These are phyloP conservation scores for Drosophila bunnanda DNA, from an alignment of 2,888 invertebrate genomes.

Conservation along the genomic window DNA sequence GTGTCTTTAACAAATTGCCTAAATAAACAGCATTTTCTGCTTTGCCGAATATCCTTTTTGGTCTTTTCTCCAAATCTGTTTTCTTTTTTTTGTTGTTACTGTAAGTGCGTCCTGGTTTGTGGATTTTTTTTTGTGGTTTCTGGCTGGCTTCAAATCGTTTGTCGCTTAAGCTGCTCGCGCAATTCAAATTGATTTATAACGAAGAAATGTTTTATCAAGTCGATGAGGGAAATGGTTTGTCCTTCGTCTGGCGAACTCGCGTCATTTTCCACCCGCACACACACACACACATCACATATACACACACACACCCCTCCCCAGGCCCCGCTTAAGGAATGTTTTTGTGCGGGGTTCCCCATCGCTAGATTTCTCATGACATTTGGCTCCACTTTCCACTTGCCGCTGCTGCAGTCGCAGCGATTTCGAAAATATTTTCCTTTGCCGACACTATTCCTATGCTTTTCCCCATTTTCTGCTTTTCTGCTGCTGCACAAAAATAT, in stretches of 20 bases:
- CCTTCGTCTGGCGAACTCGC: constrained; percentile 7
- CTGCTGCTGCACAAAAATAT: constrained; percentile 51
- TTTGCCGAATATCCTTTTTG: constrained; percentile 31
- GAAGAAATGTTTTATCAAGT: constrained; percentile 51
- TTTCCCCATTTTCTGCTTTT: not conserved
- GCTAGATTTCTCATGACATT: constrained; percentile 64
- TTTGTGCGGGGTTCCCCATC: constrained; percentile 28
- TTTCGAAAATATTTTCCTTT: constrained; percentile 56
- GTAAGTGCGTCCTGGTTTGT: constrained; percentile 18
- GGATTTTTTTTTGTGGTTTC: constrained; percentile 3
- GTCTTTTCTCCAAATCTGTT: constrained; percentile 4
- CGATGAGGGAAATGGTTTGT: constrained; percentile 30
- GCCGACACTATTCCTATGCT: constrained; percentile 23
- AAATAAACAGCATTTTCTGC: constrained; percentile 60
- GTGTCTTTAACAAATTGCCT: constrained; percentile 37
- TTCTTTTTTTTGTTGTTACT: constrained; percentile 12
- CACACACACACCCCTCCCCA: not conserved
- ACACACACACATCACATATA: not conserved
- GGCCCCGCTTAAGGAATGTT: constrained; percentile 27
- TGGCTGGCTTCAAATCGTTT: constrained; percentile 38
- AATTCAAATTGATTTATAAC: constrained; percentile 67
- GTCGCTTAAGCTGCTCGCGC: constrained; percentile 53
- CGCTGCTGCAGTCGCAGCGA: constrained; percentile 31
- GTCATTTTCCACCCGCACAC: not conserved
- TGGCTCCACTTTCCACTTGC: constrained; percentile 40